phyloP scores from a whole-genome alignment of 2,113 vertebrate genomes.

The Seriola aureovittata region DNA sequence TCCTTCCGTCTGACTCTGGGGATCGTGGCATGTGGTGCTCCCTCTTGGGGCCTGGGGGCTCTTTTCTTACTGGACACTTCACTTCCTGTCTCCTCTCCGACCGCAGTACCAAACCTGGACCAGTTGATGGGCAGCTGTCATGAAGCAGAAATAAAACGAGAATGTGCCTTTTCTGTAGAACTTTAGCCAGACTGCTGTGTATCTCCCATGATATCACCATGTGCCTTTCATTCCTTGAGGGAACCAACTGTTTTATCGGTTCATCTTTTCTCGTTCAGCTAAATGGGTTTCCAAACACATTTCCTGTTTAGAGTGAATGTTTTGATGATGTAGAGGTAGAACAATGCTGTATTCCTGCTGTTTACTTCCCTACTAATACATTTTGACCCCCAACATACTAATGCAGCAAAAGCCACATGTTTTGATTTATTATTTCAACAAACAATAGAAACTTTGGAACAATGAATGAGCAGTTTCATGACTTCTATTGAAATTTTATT shows the following conservation, averaged over 20 bases:
- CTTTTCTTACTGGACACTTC: slow-evolving; percentile 58
- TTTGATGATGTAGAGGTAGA: slow-evolving; percentile 52
- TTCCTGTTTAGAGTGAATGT: slow-evolving; percentile 70
- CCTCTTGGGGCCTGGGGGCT: slow-evolving; percentile 48
- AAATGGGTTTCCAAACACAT: slow-evolving; percentile 54
- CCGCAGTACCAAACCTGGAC: slow-evolving; percentile 31
- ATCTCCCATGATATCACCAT: slow-evolving; percentile 32
- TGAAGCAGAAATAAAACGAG: slow-evolving; percentile 35
- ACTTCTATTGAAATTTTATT: neutral
- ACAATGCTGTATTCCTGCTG: slow-evolving; percentile 62
- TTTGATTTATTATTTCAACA: slow-evolving; percentile 35
- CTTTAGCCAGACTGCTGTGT: slow-evolving; percentile 36
- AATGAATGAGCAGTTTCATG: slow-evolving; percentile 18
- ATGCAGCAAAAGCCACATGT: slow-evolving; percentile 14
- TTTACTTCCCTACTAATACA: slow-evolving; percentile 62
- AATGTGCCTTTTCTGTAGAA: slow-evolving; percentile 58
- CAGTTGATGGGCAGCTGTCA: slow-evolving; percentile 40
- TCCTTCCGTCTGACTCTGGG: slow-evolving; percentile 51
- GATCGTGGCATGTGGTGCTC: slow-evolving; percentile 51
- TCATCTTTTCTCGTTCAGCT: slow-evolving; percentile 43
- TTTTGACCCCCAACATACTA: slow-evolving; percentile 34
- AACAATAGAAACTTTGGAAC: slow-evolving; percentile 48
- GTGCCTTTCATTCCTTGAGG: slow-evolving; percentile 57
- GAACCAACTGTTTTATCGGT: slow-evolving; percentile 50
- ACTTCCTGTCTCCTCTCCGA: slow-evolving; percentile 56